Conservation (phyloP, 2,888 invertebrate genomes). For the Tortrix viridana region DNA sequence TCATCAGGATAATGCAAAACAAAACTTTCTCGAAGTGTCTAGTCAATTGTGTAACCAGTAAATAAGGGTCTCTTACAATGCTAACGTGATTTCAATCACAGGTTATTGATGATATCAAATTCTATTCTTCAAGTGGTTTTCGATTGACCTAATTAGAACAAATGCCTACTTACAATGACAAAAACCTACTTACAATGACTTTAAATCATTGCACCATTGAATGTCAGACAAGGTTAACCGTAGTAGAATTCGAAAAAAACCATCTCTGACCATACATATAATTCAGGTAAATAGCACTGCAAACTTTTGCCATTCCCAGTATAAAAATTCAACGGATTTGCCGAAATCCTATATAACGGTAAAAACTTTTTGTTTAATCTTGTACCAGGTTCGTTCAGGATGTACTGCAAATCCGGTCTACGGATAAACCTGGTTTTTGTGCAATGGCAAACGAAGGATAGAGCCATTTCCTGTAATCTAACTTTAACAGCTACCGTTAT, state of each 20-base stretch:
- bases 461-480: conserved; percentile 10
- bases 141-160: no score
- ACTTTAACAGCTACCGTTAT: background rate
- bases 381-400: background rate
- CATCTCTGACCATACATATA: no score
- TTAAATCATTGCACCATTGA: no score
- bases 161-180: no score
- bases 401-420: background rate
- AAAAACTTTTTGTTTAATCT: background rate
- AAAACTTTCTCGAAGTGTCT: conserved; percentile 41
- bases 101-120: background rate
- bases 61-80: conserved; percentile 14
- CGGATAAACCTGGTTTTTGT: conserved; percentile 1
- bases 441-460: no score
- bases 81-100: background rate
- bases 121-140: background rate
- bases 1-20: conserved; percentile 47
- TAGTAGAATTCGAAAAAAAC: no score
- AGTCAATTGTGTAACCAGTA: conserved; percentile 31
- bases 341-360: no score
- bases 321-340: no score
- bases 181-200: no score
- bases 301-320: no score
- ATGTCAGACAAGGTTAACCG: no score
- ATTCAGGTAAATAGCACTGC: no score